A percentile compares a stretch with the other conserved stretches of the same genome.
Evolutionary conservation across 2,888 invertebrate species (phyloP).

Genomic region (Ecdyonurus torrentis): DNA sequence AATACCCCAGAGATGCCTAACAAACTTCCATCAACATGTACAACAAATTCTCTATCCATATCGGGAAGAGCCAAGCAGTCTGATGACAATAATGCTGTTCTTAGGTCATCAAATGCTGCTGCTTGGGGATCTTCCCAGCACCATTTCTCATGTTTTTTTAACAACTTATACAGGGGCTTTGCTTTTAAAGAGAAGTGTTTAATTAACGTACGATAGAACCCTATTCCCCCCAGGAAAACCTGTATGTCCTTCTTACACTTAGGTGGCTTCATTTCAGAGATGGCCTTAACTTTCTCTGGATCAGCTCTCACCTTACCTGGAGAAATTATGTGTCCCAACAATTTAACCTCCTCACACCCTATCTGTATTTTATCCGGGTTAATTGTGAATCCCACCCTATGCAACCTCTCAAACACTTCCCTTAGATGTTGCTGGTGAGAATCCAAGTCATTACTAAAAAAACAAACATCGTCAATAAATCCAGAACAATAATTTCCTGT

Average conservation of each 20-base stretch:
- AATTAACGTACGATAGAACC: no score
- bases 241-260: background rate
- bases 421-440: conserved; percentile 9
- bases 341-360: background rate
- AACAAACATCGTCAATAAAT: background rate
- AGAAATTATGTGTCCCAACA: conserved; percentile 5
- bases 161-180: no score
- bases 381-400: conserved; percentile 12
- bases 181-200: no score
- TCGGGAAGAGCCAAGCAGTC: no score
- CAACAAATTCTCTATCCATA: no score
- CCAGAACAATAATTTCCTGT: background rate
- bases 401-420: conserved; percentile 5
- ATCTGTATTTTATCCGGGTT: conserved; percentile 13
- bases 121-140: no score
- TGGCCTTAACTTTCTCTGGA: background rate
- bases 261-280: background rate
- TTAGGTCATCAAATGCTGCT: no score
- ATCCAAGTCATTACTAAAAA: conserved; percentile 7
- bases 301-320: background rate
- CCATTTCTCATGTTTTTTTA: no score
- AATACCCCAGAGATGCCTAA: no score
- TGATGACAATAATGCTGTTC: no score
- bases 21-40: no score
- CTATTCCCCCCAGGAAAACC: conserved; percentile 1